Evolutionary conservation across 2,888 invertebrate genomes (phyloP), one percentile per base, ranked within the genome.

Genomic region (Cantharis rustica): DNA sequence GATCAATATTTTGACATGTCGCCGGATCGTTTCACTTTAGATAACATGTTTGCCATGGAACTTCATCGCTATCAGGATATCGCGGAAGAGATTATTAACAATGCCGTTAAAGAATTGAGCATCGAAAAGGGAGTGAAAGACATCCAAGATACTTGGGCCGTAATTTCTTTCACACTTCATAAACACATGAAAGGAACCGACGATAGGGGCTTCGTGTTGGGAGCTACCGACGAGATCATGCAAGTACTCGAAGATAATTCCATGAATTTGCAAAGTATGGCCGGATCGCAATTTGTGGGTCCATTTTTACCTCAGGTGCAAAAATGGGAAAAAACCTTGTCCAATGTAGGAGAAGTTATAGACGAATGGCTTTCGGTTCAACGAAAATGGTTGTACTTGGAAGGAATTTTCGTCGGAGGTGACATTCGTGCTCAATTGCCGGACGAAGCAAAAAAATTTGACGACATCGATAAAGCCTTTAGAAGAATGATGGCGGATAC

Each of bases 21-120:
- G 2, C 93, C 96, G 3, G 94, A 95, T 16, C 91, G 94, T n/a
- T 97, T 98, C 83, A 97, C 97, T 0, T 89, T 98, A 77, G 95
- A 96, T 77, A 96, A 97, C 85, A 95, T 98, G 93, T 98, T 98
- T 86, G 92, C 94, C 1, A 97, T 98, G 97, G 95, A 98, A 84
- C 88, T 97, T 77, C 95, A 96, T 83, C 92, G 93, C 80, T 96
- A 95, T 85, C 94, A 94, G 87, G 95, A 96, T 0, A 94, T 95
- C 4, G 96, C 96, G 61, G 94, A 94, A 82, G 93, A 93, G 85
- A 97, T 98, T 73, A 94, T 98, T 23, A 95, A 93, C 80, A 94
- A 94, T 86, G 97, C 98, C 27, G 93, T 95, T 79, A 97, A 97
- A 84, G 98, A 98, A 87, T 89, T 97, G 84, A 92, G 94, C n/a